Base-by-base conservation (phyloP, 1,140 invertebrate species). In the Ridgeia piscesae region DNA sequence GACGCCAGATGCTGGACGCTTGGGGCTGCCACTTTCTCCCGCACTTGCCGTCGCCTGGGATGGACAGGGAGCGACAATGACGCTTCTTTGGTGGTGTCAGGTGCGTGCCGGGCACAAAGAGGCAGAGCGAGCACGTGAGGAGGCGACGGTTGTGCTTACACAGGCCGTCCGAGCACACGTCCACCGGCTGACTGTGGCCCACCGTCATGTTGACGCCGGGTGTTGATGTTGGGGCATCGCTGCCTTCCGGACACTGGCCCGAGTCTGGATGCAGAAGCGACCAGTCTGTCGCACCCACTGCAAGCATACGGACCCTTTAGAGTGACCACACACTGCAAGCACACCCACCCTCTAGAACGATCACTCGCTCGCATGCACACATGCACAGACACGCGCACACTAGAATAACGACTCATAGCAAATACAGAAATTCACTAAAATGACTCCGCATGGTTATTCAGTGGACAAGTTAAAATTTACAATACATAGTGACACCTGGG, bases 21-120 rank as follows among this genome's bases (percentile, higher is more conserved):
- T 91, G 35, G 9, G 91, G 91, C 48, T 91, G 91, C 91, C 91
- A 91, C 33, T 91, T 35, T 8, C 34, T 8, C 1, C 50, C 50
- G 33, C 91, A 35, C 11, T n/a, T 35, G 33, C 34, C 33, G n/a
- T 91, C 91, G 91, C 91, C 91, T 8, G 91, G 91, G 33, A 91
- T 50, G 9, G 91, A 91, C 33, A 91, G 91, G 4, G 91, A 91
- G 34, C 91, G 91, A 48, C 91, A 91, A n/a, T 91, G 91, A 17
- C 91, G 91, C 50, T 91, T 91, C 17, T 42, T 35, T 17, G 91
- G 91, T n/a, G 91, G 91, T 21, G 58, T 77, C 17, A 21, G 58
- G 11, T 9, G 58, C 27, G 58, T 77, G 17, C 58, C 58, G 0
- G 58, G 27, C 6, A 77, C 2, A 31, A 77, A 77, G 58, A 77